Conservation (phyloP, 2,113 vertebrate genomes). For the Elephantulus edwardii region DNA sequence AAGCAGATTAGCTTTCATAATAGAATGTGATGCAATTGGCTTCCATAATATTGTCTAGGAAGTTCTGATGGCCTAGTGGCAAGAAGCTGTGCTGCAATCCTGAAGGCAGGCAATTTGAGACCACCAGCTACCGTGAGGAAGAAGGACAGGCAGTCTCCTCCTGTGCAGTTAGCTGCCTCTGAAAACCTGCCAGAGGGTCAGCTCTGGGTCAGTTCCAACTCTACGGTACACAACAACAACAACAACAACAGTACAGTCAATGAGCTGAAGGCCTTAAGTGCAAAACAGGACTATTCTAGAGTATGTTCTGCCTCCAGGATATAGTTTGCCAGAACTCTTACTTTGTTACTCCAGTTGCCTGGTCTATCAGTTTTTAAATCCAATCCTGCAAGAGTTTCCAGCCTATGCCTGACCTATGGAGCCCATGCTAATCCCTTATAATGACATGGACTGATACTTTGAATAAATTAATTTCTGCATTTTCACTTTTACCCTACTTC, state of each 20-base stretch:
- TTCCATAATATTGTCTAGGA: neutral
- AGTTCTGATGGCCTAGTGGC: too few relatives aligned
- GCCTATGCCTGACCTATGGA: neutral
- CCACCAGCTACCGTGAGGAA: too few relatives aligned
- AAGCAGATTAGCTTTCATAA: neutral
- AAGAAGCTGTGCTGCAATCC: too few relatives aligned
- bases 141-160: too few relatives aligned
- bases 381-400: neutral
- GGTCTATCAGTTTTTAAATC: neutral
- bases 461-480: neutral
- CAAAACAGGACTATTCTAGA: neutral
- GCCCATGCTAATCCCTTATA: too few relatives aligned
- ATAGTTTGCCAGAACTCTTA: neutral
- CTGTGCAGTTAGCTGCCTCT: too few relatives aligned
- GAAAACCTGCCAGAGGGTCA: too few relatives aligned
- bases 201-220: too few relatives aligned
- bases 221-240: too few relatives aligned
- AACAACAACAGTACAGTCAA: neutral
- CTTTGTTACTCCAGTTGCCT: neutral
- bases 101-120: too few relatives aligned
- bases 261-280: neutral
- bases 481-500: neutral
- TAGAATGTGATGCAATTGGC: neutral
- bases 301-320: neutral
- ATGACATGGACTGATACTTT: neutral